Evolutionary conservation across 2,113 vertebrate genomes (phyloP).

Genomic region (Chunga burmeisteri): DNA sequence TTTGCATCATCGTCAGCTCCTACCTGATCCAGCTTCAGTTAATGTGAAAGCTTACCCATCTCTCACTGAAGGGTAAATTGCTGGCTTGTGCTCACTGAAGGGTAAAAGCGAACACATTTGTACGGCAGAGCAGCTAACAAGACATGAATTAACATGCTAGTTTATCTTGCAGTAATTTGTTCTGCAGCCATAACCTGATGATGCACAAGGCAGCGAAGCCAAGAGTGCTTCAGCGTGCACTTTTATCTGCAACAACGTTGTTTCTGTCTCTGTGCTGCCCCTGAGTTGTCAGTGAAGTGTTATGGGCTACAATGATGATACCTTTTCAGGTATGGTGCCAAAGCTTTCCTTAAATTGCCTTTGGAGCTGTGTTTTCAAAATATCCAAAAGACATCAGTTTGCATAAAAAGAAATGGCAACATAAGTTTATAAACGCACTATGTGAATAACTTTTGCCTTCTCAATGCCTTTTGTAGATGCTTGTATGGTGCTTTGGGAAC

Average conservation of each 20-base stretch:
- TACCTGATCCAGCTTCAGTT: not conserved
- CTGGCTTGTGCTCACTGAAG: not conserved
- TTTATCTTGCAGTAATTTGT: slow-evolving; percentile 27
- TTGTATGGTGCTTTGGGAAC: not conserved
- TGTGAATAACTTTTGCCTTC: not conserved
- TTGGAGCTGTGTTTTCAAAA: not conserved
- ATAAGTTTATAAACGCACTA: not conserved
- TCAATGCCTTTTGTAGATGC: not conserved
- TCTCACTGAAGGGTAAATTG: not conserved
- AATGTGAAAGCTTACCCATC: not conserved
- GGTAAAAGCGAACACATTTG: not conserved
- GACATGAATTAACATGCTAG: slow-evolving; percentile 20
- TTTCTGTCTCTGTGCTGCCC: not conserved
- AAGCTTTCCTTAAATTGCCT: not conserved
- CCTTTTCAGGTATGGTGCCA: not conserved
- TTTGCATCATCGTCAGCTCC: not conserved
- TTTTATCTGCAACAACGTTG: not conserved
- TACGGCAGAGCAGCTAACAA: not conserved
- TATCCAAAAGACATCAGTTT: not conserved
- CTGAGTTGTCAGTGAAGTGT: not conserved
- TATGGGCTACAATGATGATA: not conserved
- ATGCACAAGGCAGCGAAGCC: not conserved
- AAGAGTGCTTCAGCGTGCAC: not conserved
- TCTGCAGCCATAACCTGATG: slow-evolving; percentile 1
- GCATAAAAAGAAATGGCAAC: not conserved